A percentile compares a stretch with the other conserved stretches of the same genome.
phyloP scores from a whole-genome alignment of 2,113 vertebrate species.

The Drymodes brunneopygia region DNA sequence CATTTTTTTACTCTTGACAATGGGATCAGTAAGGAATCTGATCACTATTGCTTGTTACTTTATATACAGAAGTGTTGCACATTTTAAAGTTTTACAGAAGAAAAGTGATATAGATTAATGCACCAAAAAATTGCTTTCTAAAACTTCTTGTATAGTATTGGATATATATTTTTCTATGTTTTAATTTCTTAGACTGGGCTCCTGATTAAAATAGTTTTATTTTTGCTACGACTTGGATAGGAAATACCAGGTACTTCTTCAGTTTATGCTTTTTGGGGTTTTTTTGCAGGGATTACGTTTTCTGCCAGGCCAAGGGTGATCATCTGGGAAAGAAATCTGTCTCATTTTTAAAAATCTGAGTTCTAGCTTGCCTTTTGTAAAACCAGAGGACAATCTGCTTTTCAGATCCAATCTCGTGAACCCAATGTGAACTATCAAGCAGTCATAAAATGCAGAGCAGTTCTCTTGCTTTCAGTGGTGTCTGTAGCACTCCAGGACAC shows the following conservation, averaged over 20 bases:
- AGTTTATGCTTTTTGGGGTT: not conserved
- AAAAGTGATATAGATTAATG: not conserved
- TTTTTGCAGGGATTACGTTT: not conserved
- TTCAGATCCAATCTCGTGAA: not conserved
- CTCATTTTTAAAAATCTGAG: not conserved
- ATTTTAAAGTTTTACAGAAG: not conserved
- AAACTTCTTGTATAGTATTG: not conserved
- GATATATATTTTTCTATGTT: not conserved
- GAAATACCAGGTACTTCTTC: not conserved
- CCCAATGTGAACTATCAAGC: not conserved
- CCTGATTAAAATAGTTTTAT: not conserved
- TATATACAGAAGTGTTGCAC: not conserved
- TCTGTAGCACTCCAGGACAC: not conserved
- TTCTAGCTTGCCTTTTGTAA: not conserved
- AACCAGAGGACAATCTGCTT: not conserved
- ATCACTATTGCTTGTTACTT: not conserved
- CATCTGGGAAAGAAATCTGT: not conserved
- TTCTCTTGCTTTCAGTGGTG: not conserved
- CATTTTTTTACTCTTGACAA: not conserved
- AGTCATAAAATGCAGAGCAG: not conserved
- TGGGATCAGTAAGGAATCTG: not conserved
- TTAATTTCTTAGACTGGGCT: not conserved
- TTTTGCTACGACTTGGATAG: not conserved
- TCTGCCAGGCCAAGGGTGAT: not conserved
- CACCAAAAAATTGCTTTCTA: not conserved